These are phyloP conservation scores for Epirrhoe alternata DNA, from an alignment of 2,888 invertebrate genomes.

Conservation along the genomic window DNA sequence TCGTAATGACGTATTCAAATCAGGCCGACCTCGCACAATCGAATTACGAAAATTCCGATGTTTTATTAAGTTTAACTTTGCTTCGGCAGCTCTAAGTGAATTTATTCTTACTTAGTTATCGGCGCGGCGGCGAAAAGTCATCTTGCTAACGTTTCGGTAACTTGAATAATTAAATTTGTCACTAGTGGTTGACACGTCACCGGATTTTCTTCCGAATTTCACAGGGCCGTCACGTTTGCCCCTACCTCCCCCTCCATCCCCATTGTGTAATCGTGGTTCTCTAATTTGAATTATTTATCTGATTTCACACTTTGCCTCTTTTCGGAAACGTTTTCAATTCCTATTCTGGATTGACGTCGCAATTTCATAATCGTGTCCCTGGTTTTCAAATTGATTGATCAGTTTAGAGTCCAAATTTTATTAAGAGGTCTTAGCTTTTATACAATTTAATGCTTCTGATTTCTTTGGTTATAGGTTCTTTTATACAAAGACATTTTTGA, in stretches of 20 bases:
- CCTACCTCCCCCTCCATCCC: slow-evolving; percentile 50
- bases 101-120: slow-evolving; percentile 85
- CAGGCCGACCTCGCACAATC: slow-evolving; percentile 76
- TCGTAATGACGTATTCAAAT: slow-evolving; percentile 81
- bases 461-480: background rate
- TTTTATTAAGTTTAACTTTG: slow-evolving; percentile 84
- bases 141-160: slow-evolving; percentile 83
- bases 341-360: slow-evolving; percentile 37
- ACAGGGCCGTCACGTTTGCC: slow-evolving; percentile 76
- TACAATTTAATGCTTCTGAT: background rate
- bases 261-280: slow-evolving; percentile 78
- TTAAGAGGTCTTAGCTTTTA: background rate
- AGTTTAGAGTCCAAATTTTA: slow-evolving; percentile 19
- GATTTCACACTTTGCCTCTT: slow-evolving; percentile 67
- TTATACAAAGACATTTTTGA: background rate
- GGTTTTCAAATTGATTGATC: slow-evolving; percentile 39
- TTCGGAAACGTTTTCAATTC: slow-evolving; percentile 54
- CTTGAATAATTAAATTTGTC: slow-evolving; percentile 85
- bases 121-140: slow-evolving; percentile 80
- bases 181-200: slow-evolving; percentile 81
- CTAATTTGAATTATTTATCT: slow-evolving; percentile 83
- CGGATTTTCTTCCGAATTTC: slow-evolving; percentile 78
- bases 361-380: slow-evolving; percentile 37
- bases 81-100: slow-evolving; percentile 83
- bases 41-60: slow-evolving; percentile 82